Evolutionary conservation across 2,888 invertebrate species (phyloP).

Genomic region (Coleophora deauratella): DNA sequence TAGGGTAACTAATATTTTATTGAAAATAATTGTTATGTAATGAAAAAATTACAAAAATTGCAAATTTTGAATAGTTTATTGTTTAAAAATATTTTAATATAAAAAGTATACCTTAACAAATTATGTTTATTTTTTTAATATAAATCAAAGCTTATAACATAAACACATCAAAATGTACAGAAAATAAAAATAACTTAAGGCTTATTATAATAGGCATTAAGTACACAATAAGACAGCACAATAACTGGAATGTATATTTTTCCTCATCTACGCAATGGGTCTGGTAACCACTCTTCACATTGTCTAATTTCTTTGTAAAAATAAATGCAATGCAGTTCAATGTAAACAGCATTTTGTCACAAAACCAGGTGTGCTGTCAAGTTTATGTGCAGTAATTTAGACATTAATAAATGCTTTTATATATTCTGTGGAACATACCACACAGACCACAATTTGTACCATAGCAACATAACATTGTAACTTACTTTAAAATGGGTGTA

Average conservation of each 20-base stretch:
- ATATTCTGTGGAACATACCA: constrained; percentile 8
- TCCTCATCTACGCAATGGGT: constrained; percentile 8
- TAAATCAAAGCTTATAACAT: constrained; percentile 39
- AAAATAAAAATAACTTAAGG: constrained; percentile 40
- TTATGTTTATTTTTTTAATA: constrained; percentile 32
- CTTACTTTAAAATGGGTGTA: too few species aligned
- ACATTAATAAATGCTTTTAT: constrained; percentile 56
- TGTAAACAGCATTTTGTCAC: not conserved
- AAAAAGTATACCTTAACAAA: constrained; percentile 43
- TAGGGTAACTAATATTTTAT: not conserved
- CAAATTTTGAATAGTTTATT: constrained; percentile 42
- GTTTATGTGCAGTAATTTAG: constrained; percentile 37
- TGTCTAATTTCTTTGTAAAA: too few species aligned
- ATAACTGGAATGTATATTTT: constrained; percentile 57
- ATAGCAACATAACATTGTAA: not conserved
- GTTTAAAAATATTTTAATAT: constrained; percentile 47
- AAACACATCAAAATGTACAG: constrained; percentile 69
- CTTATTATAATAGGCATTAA: constrained; percentile 39
- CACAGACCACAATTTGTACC: too few species aligned
- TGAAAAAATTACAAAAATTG: not conserved
- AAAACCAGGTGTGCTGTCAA: constrained; percentile 48
- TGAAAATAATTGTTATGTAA: not conserved
- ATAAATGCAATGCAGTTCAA: too few species aligned
- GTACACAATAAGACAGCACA: constrained; percentile 67
- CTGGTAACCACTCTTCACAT: too few species aligned